These are phyloP conservation scores for Rhinogobius similis DNA, from an alignment of 2,113 vertebrate species.

Conservation along the genomic window DNA sequence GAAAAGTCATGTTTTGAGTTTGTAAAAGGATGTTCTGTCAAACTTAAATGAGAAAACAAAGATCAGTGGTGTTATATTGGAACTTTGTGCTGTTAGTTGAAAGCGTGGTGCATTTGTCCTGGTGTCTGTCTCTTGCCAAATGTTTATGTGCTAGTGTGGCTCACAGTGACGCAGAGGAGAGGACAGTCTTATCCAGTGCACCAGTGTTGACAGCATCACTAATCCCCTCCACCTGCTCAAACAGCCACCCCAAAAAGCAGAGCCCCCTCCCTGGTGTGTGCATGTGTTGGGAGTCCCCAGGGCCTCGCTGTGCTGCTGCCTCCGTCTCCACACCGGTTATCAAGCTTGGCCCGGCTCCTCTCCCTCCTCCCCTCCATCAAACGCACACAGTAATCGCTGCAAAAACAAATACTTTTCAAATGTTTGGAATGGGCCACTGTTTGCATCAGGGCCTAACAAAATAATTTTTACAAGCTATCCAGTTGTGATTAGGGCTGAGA, in stretches of 20 bases:
- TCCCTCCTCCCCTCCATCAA: conserved; percentile 61
- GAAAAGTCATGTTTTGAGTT: not conserved
- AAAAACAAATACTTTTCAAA: conserved; percentile 84
- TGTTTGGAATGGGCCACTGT: conserved; percentile 83
- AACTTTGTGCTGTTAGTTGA: conserved; percentile 26
- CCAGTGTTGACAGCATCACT: conserved; percentile 94
- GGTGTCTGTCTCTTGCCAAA: conserved; percentile 56
- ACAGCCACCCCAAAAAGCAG: conserved; percentile 80
- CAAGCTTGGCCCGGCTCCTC: conserved; percentile 64
- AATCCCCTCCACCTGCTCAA: conserved; percentile 99
- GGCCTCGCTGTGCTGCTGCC: conserved; percentile 65
- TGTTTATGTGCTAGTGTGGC: conserved; percentile 68
- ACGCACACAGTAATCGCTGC: conserved; percentile 75
- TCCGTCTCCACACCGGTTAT: conserved; percentile 76
- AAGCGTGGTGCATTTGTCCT: conserved; percentile 37
- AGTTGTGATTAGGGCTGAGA: conserved; percentile 82
- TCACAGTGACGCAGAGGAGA: conserved; percentile 69
- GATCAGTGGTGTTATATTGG: not conserved
- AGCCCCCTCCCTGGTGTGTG: conserved; percentile 70
- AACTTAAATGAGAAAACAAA: conserved; percentile 4
- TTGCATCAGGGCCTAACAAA: conserved; percentile 84
- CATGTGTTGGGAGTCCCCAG: conserved; percentile 68
- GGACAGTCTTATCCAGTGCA: conserved; percentile 80
- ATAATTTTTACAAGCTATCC: conserved; percentile 87
- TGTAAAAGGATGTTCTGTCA: not conserved